A percentile compares a stretch with the other conserved stretches of the same genome.
phyloP scores from a whole-genome alignment of 2,797 vertebrate genomes.

The Alfaro cultratus region DNA sequence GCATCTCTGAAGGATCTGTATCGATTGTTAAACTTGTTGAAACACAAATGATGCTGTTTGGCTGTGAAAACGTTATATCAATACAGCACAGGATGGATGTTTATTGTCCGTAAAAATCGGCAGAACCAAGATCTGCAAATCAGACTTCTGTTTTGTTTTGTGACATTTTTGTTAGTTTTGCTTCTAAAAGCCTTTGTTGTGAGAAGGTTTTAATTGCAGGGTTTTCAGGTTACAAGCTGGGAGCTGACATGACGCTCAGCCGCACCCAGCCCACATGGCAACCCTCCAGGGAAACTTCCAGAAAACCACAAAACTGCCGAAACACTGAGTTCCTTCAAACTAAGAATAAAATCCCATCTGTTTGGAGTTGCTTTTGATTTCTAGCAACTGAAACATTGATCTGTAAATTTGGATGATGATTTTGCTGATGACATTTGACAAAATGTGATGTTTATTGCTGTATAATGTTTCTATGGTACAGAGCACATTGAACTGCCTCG shows the following conservation, averaged over 20 bases:
- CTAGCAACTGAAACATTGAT: no score
- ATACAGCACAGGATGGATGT: constrained; percentile 31
- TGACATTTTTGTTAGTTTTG: background rate
- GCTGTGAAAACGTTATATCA: constrained; percentile 40
- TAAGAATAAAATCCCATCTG: no score
- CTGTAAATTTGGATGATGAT: no score
- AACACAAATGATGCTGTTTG: constrained; percentile 13
- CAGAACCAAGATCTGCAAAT: constrained; percentile 3
- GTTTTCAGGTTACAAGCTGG: background rate
- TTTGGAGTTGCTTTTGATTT: no score
- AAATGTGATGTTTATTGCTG: no score
- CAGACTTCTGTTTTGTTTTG: constrained; percentile 5
- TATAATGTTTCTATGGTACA: no score
- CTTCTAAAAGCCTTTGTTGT: background rate
- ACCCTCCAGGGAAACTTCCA: background rate
- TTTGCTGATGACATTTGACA: no score
- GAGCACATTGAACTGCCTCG: no score
- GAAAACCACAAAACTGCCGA: no score
- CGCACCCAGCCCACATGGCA: background rate
- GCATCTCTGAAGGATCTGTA: constrained; percentile 17
- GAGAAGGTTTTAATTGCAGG: background rate
- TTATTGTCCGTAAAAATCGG: constrained; percentile 5
- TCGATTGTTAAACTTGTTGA: constrained; percentile 36
- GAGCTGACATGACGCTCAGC: background rate
- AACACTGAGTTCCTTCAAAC: no score